Evolutionary conservation across 2,797 vertebrate species (phyloP), one percentile per base, ranked within the genome.

Genomic region (Heteromormyrus szaboi): DNA sequence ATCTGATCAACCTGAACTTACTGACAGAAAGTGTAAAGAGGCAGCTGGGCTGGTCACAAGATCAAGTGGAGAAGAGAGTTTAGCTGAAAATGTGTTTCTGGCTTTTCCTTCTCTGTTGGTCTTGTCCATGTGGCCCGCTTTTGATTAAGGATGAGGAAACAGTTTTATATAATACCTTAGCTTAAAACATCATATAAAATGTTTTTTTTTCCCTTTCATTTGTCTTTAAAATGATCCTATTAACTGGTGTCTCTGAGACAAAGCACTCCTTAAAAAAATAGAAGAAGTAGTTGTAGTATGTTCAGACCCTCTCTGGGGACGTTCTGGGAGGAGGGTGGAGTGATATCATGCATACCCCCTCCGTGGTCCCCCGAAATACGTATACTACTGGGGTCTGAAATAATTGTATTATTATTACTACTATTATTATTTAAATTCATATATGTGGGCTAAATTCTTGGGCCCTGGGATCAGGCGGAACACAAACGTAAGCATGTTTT

Each of bases 41-140:
- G 11, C 41, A 85, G 83, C n/a, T 14, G 83, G 83, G 83, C 46
- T 50, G 81, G 81, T 84, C 81, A 48, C n/a, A 79, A 79, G 72
- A 79, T 79, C 41, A 81, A 46, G 41, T 81, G 76, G 76, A 81
- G 76, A 14, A 8, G 41, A 81, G n/a, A 9, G 19, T 46, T 81
- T 6, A 76, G 68, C 41, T 46, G 37, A 81, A 81, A 81, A 81
- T 22, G 41, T 22, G 37, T 81, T 81, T 46, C 7, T 81, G 41
- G 41, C 37, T 46, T n/a, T 46, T 46, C 41, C 19, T 46, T 46
- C 76, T 19, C 76, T 46, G 76, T 76, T 41, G 37, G 3, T n/a
- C 17, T 48, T 48, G 14, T 83, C 37, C 9, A 48, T 76, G 17
- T 44, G 7, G 37, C 14, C 76, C 7, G 1, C 79, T 46, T 25